A percentile compares a stretch with the other conserved stretches of the same genome.
Evolutionary conservation across 2,113 vertebrate species (phyloP).

Genomic region (Forbesichthys agassizii): DNA sequence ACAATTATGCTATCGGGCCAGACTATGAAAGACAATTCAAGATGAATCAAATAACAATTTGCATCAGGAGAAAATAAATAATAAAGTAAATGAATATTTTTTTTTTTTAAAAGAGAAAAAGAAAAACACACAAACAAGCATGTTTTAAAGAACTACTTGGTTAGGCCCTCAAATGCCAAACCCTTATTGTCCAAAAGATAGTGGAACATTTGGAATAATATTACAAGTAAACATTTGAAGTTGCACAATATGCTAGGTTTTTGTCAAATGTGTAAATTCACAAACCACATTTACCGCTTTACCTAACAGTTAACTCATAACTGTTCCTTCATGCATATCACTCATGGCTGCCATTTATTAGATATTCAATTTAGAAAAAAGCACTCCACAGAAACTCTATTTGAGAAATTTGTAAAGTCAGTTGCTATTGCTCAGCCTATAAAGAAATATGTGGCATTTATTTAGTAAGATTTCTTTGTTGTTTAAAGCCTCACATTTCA

Average conservation of each 20-base stretch:
- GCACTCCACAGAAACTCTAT: background rate
- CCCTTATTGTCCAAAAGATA: slow-evolving; percentile 10
- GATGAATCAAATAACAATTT: too few species aligned
- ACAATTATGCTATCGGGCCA: too few species aligned
- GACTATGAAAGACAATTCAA: background rate
- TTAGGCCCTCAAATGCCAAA: background rate
- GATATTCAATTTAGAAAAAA: slow-evolving; percentile 5
- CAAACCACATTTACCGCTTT: slow-evolving; percentile 8
- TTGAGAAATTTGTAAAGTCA: background rate
- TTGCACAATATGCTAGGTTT: too few species aligned
- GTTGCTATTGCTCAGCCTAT: background rate
- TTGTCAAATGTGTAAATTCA: background rate
- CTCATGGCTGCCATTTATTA: background rate
- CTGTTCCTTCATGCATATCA: slow-evolving; percentile 17
- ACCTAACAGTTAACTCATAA: background rate
- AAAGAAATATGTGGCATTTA: slow-evolving; percentile 40
- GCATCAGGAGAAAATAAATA: background rate
- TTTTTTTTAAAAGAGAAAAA: too few species aligned
- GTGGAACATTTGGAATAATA: background rate
- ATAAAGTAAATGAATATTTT: too few species aligned
- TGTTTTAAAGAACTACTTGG: background rate
- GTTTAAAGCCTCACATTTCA: slow-evolving; percentile 26
- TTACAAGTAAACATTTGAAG: background rate
- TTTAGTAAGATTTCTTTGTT: slow-evolving; percentile 44
- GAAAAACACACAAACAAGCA: background rate